Percentiles rank a stretch among this genome's conserved stretches.
Evolutionary conservation across 2,797 vertebrate genomes (phyloP).

Genomic region (Dendrocincla fuliginosa): DNA sequence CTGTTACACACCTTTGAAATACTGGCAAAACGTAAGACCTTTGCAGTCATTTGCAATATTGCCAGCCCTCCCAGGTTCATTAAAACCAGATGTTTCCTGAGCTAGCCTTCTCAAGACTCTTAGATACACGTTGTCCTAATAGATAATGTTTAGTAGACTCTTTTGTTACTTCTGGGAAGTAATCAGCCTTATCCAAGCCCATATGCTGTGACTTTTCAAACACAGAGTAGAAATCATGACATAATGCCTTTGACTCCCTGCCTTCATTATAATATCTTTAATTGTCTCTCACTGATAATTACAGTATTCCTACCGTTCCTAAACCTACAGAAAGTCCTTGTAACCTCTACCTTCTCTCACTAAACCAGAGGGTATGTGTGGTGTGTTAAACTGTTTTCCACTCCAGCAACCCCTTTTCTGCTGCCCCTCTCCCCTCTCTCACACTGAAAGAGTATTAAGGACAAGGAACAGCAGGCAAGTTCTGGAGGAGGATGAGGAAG

Average conservation of each 20-base stretch:
- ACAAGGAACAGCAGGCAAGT: not conserved
- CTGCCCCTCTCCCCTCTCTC: not conserved
- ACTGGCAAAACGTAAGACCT: not conserved
- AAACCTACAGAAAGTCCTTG: not conserved
- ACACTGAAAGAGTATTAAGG: not conserved
- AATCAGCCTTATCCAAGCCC: not conserved
- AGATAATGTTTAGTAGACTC: not conserved
- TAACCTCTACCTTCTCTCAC: not conserved
- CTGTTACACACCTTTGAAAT: not conserved
- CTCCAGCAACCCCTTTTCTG: not conserved
- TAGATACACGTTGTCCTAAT: not conserved
- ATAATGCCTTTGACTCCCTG: not conserved
- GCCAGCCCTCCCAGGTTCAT: not conserved
- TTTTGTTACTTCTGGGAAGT: not conserved
- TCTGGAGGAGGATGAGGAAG: not conserved
- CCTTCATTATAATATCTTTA: not conserved
- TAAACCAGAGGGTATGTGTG: not conserved
- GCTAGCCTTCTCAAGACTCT: not conserved
- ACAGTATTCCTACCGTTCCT: not conserved
- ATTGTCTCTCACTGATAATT: not conserved
- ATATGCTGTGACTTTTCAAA: not conserved
- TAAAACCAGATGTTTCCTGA: constrained; percentile 22
- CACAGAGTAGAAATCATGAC: not conserved
- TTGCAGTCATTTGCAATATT: not conserved
- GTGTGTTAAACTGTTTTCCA: not conserved